These are phyloP conservation scores for Platanista minor DNA, from an alignment of 2,113 vertebrate species.

Conservation along the genomic window DNA sequence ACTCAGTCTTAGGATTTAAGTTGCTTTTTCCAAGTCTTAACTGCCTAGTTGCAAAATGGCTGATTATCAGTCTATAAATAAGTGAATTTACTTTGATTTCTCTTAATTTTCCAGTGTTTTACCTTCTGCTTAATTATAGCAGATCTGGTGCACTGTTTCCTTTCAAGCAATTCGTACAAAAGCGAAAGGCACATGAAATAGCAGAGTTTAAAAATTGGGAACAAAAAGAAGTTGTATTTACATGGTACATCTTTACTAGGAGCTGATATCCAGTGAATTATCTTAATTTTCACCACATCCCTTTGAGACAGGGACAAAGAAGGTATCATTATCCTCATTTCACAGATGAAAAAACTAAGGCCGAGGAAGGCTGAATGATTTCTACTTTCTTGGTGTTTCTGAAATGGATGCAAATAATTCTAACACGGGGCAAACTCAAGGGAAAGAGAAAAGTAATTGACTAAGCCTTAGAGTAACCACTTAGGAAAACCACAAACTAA, in stretches of 20 bases:
- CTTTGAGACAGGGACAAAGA: slow-evolving; percentile 4
- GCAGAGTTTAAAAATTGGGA: not conserved
- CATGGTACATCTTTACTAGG: not conserved
- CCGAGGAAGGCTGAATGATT: not conserved
- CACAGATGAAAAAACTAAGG: slow-evolving; percentile 2
- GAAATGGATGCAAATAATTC: slow-evolving; percentile 32
- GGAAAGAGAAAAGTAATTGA: slow-evolving; percentile 42
- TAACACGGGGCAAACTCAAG: not conserved
- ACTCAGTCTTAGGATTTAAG: not conserved
- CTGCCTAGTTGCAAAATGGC: not conserved
- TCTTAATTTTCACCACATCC: not conserved
- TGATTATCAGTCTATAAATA: not conserved
- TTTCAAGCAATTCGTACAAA: not conserved
- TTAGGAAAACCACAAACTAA: slow-evolving; percentile 48
- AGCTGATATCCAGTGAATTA: not conserved
- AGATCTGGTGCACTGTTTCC: not conserved
- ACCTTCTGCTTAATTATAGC: not conserved
- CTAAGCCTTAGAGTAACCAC: slow-evolving; percentile 17
- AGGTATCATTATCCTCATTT: slow-evolving; percentile 37
- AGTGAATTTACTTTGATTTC: not conserved
- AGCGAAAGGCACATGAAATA: not conserved
- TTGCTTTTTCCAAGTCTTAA: not conserved
- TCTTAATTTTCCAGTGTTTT: not conserved
- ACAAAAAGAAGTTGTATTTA: not conserved
- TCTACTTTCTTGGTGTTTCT: slow-evolving; percentile 12